phyloP scores from a whole-genome alignment of 2,113 vertebrate genomes.

The Carollia perspicillata region DNA sequence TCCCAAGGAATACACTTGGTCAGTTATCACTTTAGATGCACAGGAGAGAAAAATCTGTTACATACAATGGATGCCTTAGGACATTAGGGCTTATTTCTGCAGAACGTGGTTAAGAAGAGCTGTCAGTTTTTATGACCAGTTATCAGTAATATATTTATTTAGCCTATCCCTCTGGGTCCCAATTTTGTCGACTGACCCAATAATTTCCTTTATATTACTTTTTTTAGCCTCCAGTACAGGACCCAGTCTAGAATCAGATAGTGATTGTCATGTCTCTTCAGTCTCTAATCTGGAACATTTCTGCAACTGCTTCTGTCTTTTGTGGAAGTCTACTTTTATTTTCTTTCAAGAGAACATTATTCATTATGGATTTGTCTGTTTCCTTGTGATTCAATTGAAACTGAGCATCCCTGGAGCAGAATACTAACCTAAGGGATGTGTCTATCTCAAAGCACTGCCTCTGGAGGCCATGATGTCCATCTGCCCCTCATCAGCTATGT shows the following conservation, averaged over 20 bases:
- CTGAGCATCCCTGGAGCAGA: background rate
- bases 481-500: background rate
- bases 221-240: background rate
- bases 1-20: background rate
- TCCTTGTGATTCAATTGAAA: background rate
- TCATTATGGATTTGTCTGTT: background rate
- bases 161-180: background rate
- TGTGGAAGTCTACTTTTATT: background rate
- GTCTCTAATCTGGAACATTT: constrained; percentile 8
- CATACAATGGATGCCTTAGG: background rate
- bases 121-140: background rate
- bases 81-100: background rate
- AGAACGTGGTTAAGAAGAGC: background rate
- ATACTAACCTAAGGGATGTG: background rate
- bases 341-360: background rate
- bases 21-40: background rate
- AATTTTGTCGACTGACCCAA: background rate
- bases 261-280: background rate
- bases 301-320: background rate
- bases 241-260: background rate
- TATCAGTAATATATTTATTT: background rate
- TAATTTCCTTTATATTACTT: background rate
- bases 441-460: background rate
- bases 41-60: background rate
- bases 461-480: background rate